Conservation (phyloP, 1,140 invertebrate genomes). For the Calliphora vicina region DNA sequence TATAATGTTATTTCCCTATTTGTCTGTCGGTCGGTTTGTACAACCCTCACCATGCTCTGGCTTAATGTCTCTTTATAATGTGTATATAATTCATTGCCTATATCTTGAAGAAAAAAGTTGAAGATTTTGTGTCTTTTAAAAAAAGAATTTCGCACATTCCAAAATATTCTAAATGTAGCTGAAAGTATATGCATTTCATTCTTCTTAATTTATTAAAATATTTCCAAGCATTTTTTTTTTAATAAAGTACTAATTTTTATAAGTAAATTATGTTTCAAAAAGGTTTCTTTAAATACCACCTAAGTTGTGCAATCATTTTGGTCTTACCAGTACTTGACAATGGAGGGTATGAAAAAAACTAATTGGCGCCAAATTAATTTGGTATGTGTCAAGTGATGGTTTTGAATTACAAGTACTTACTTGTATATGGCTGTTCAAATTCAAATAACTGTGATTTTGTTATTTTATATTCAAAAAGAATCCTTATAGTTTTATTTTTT, state of each 20-base stretch:
- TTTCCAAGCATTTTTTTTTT: not conserved
- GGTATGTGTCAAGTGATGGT: not conserved
- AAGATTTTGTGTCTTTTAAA: no score
- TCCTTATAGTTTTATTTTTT: not conserved
- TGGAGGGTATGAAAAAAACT: not conserved
- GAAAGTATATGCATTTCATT: no score
- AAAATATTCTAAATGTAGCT: no score
- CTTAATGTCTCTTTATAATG: no score
- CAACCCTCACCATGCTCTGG: no score
- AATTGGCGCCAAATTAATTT: not conserved
- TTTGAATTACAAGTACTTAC: not conserved
- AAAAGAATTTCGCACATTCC: not conserved
- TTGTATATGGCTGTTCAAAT: not conserved
- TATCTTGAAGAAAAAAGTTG: not conserved
- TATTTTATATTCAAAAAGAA: conserved; percentile 1
- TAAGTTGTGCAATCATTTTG: not conserved
- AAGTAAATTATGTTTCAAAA: not conserved
- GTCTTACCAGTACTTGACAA: not conserved
- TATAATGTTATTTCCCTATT: not conserved
- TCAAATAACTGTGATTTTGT: not conserved
- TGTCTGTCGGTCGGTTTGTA: no score
- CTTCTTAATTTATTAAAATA: not conserved
- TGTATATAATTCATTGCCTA: no score
- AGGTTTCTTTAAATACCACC: conserved; percentile 1
- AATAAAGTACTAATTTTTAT: not conserved